phyloP scores from a whole-genome alignment of 2,113 vertebrate species.

The Megaptera novaeangliae region DNA sequence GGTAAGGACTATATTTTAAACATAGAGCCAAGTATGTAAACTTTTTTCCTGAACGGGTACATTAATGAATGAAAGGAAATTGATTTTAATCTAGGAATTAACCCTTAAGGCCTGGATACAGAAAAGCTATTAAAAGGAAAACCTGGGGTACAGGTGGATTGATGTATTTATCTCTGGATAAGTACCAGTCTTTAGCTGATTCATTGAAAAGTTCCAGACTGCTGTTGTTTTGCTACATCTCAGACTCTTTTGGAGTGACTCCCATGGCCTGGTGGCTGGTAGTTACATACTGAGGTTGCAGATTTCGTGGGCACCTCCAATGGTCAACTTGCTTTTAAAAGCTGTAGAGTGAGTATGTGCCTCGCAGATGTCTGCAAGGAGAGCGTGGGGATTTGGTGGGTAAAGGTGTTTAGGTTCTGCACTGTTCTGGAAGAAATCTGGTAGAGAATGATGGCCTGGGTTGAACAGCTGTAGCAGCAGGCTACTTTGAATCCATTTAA shows the following conservation, averaged over 20 bases:
- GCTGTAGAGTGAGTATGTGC: background rate
- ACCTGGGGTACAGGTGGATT: background rate
- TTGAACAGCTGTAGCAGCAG: background rate
- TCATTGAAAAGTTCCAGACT: background rate
- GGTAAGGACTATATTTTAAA: background rate
- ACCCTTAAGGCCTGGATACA: background rate
- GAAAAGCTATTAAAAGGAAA: background rate
- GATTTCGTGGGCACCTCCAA: background rate
- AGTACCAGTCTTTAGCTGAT: background rate
- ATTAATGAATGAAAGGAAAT: background rate
- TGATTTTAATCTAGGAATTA: background rate
- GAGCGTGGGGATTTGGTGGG: rapidly evolving
- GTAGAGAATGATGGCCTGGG: background rate
- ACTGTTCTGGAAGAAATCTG: background rate
- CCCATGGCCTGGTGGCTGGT: background rate
- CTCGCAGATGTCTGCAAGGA: background rate
- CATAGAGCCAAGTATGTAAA: background rate
- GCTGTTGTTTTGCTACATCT: background rate
- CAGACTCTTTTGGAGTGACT: background rate
- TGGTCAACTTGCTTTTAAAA: background rate
- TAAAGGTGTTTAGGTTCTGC: rapidly evolving
- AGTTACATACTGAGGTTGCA: background rate
- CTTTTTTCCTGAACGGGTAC: background rate
- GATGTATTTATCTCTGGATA: background rate
- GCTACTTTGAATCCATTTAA: background rate